A percentile compares a stretch with the other conserved stretches of the same genome.
Conservation (phyloP, 2,797 vertebrate species). For the Rhodeus uyekii region DNA sequence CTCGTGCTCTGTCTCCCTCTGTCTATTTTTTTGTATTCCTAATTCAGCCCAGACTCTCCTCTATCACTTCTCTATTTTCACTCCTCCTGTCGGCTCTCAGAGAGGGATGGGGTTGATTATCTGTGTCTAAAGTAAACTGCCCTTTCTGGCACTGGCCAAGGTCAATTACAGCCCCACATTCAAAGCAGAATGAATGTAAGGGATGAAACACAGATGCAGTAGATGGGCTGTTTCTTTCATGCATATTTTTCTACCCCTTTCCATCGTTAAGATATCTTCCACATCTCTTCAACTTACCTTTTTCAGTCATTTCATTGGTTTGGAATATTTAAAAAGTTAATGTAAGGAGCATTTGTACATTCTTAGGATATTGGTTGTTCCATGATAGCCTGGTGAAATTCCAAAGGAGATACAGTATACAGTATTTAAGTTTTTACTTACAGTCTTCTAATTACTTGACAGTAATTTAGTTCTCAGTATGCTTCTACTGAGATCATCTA, state of each 20-base stretch:
- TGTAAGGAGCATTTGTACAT: not conserved
- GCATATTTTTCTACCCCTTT: constrained; percentile 63
- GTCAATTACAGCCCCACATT: constrained; percentile 77
- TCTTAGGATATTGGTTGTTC: not conserved
- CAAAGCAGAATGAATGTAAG: constrained; percentile 67
- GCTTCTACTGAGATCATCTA: constrained; percentile 5
- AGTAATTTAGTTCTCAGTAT: constrained; percentile 43
- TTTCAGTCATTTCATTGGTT: constrained; percentile 6
- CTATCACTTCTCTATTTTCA: constrained; percentile 18
- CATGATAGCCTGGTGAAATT: not conserved
- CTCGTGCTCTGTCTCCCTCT: constrained; percentile 54
- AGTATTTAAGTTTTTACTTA: constrained; percentile 21
- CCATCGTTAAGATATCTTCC: constrained; percentile 47
- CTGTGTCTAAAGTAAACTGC: constrained; percentile 69
- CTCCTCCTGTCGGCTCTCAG: constrained; percentile 30
- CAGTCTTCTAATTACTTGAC: constrained; percentile 23
- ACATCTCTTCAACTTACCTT: constrained; percentile 15
- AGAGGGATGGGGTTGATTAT: constrained; percentile 69
- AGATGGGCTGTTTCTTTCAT: constrained; percentile 62
- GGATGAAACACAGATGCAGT: constrained; percentile 59
- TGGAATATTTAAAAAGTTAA: not conserved
- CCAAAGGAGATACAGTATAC: not conserved
- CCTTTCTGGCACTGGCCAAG: constrained; percentile 73
- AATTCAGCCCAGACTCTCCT: constrained; percentile 23
- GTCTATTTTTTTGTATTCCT: constrained; percentile 48